Evolutionary conservation across 2,113 vertebrate species (phyloP).

Genomic region (Electrona antarctica): DNA sequence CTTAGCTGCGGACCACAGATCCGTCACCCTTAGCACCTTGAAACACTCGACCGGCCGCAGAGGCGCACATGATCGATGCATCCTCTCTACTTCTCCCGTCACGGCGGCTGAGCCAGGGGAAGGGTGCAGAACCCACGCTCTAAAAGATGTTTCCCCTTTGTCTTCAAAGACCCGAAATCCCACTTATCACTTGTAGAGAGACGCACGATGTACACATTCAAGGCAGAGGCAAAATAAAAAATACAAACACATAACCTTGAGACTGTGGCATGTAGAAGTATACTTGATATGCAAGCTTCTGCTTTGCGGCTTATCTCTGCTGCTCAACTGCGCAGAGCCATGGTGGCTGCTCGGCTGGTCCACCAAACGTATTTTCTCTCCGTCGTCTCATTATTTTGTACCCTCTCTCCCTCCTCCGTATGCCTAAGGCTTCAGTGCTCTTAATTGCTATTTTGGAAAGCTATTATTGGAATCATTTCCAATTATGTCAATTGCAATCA

Average conservation of each 20-base stretch:
- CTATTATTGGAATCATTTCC: conserved; percentile 57
- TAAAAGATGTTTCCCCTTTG: conserved; percentile 50
- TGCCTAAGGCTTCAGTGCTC: conserved; percentile 37
- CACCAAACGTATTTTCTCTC: conserved; percentile 41
- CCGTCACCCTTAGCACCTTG: conserved; percentile 28
- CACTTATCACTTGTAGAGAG: conserved; percentile 1
- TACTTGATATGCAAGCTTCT: conserved; percentile 76
- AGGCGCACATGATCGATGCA: conserved; percentile 62
- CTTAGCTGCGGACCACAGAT: conserved; percentile 29
- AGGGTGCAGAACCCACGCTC: conserved; percentile 43
- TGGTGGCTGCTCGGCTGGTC: conserved; percentile 76
- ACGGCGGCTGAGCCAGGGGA: conserved; percentile 46
- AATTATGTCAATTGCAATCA: conserved; percentile 67
- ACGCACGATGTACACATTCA: too few relatives aligned
- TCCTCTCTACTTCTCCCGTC: conserved; percentile 29
- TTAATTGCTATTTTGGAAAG: conserved; percentile 66
- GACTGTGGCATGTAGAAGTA: conserved; percentile 59
- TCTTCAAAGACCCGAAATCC: conserved; percentile 48
- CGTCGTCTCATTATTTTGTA: conserved; percentile 31
- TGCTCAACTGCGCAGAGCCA: conserved; percentile 75
- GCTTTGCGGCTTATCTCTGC: conserved; percentile 77
- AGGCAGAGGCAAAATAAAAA: too few relatives aligned
- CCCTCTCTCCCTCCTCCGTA: conserved; percentile 18
- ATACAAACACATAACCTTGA: too few relatives aligned
- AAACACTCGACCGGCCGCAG: conserved; percentile 14